phyloP scores from a whole-genome alignment of 2,888 invertebrate species.

The Microplitis manilae region DNA sequence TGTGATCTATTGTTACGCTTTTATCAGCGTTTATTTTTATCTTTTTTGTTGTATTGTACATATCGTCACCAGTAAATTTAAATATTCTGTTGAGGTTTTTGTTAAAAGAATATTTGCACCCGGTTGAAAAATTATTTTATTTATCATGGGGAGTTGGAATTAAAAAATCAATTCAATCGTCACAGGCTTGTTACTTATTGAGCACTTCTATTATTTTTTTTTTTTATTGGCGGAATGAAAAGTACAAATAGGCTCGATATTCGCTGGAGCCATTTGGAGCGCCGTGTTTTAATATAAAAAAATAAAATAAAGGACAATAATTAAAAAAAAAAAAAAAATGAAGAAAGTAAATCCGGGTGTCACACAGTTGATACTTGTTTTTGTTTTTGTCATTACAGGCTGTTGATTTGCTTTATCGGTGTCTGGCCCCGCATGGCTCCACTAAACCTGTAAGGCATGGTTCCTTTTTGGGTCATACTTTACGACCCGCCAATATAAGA shows the following conservation, averaged over 20 bases:
- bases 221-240: constrained; percentile 14
- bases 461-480: constrained; percentile 64
- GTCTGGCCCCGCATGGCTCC: constrained; percentile 72
- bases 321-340: constrained; percentile 28
- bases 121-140: background rate
- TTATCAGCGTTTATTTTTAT: too few species aligned
- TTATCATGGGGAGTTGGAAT: background rate
- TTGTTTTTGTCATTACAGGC: constrained; percentile 71
- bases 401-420: constrained; percentile 72
- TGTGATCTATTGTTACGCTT: too few species aligned
- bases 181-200: background rate
- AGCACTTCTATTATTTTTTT: constrained; percentile 8
- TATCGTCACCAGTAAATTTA: background rate
- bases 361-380: constrained; percentile 68
- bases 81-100: background rate
- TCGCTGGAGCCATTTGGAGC: constrained; percentile 37
- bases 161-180: constrained; percentile 1
- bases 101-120: background rate
- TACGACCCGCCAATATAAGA: constrained; percentile 48
- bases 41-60: background rate
- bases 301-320: background rate
- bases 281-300: constrained; percentile 8
- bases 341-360: constrained; percentile 53
- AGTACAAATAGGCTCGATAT: constrained; percentile 16
- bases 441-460: constrained; percentile 72